Evolutionary conservation across 23 tunicate genomes (phyloP).

Genomic region (Trididemnum miniatum): DNA sequence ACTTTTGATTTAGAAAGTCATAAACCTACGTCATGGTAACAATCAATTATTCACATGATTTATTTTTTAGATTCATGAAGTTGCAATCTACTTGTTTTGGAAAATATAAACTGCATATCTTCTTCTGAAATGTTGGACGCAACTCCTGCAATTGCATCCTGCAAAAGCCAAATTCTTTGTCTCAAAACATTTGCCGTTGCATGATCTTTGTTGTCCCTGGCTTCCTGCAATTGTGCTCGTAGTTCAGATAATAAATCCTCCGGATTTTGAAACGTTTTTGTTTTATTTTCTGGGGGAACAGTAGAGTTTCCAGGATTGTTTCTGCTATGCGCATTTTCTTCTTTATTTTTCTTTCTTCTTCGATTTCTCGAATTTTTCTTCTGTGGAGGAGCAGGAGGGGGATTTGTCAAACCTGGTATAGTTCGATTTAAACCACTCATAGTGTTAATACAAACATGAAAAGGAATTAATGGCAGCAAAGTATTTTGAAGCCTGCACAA

Average conservation of each 20-base stretch:
- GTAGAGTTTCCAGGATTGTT: background rate
- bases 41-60: too few relatives aligned
- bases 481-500: too few relatives aligned
- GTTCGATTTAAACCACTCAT: too few relatives aligned
- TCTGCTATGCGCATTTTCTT: background rate
- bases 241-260: background rate
- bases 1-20: too few relatives aligned
- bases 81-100: too few relatives aligned
- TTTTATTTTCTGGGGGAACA: background rate
- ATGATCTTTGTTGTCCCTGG: constrained; percentile 21
- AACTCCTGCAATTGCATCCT: constrained; percentile 63
- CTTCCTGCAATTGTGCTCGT: background rate
- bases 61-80: too few relatives aligned
- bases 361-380: background rate
- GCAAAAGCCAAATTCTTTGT: constrained; percentile 57
- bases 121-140: constrained; percentile 5
- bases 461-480: too few relatives aligned
- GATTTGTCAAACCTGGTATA: too few relatives aligned
- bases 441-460: too few relatives aligned
- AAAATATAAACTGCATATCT: background rate
- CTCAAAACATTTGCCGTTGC: constrained; percentile 15
- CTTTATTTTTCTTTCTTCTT: background rate
- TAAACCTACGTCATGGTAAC: too few relatives aligned
- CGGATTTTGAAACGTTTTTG: background rate
- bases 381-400: too few relatives aligned